These are phyloP conservation scores for Neotragus moschatus DNA, from an alignment of 2,113 vertebrate genomes.

Conservation along the genomic window DNA sequence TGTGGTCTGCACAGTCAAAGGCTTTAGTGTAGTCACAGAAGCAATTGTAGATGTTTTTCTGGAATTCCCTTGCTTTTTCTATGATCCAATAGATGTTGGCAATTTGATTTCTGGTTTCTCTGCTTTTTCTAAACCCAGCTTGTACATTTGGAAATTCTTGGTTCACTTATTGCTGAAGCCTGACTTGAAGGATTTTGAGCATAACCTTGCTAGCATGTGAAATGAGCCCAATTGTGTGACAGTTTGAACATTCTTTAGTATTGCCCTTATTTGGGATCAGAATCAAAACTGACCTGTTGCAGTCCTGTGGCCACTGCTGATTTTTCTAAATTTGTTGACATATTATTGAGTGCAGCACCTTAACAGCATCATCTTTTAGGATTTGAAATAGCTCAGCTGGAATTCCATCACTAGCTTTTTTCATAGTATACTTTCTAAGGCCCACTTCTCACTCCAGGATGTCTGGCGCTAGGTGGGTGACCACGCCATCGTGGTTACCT, in stretches of 20 bases:
- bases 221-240: neutral
- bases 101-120: neutral
- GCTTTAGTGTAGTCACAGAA: neutral
- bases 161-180: neutral
- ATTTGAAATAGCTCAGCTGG: neutral
- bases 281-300: neutral
- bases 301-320: neutral
- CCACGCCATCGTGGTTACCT: neutral
- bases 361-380: neutral
- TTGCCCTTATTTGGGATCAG: neutral
- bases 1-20: neutral
- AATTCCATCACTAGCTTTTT: neutral
- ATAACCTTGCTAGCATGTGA: neutral
- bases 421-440: neutral
- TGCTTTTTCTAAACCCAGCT: neutral
- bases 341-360: neutral
- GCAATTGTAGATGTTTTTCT: neutral
- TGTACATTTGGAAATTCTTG: neutral
- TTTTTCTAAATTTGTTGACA: neutral
- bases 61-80: neutral
- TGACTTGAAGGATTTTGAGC: neutral
- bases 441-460: neutral
- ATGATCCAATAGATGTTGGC: neutral
- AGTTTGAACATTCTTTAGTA: neutral
- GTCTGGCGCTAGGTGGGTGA: neutral